phyloP scores from a whole-genome alignment of 2,113 vertebrate genomes.

The Dipodomys stephensi region DNA sequence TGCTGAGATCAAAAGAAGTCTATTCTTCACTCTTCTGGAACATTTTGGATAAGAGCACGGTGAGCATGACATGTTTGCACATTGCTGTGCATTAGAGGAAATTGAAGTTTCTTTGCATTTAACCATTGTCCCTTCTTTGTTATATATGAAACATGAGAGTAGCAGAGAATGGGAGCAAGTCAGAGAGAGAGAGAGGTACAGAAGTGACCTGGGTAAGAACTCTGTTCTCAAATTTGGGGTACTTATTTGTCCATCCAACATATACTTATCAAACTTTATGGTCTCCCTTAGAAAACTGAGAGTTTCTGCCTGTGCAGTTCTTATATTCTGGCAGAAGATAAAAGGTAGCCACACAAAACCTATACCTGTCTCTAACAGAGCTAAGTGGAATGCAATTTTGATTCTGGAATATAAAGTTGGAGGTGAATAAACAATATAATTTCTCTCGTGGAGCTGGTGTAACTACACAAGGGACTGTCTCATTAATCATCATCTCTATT shows the following conservation, averaged over 20 bases:
- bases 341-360: background rate
- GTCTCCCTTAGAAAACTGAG: background rate
- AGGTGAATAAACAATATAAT: background rate
- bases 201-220: background rate
- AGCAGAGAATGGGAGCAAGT: no score
- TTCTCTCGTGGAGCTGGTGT: background rate
- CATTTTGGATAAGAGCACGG: background rate
- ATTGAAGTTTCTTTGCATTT: background rate
- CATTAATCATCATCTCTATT: background rate
- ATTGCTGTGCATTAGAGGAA: background rate
- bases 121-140: accelerated
- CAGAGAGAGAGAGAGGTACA: background rate
- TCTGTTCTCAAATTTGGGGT: background rate
- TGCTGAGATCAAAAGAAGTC: background rate
- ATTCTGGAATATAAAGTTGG: background rate
- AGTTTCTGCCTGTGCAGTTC: background rate
- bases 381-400: background rate
- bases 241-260: background rate
- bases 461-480: background rate
- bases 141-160: no score
- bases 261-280: background rate
- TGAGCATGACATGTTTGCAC: background rate
- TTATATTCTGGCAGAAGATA: background rate
- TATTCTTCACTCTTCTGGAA: background rate
- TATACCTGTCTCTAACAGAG: background rate